These are phyloP conservation scores for Boloria euphrosyne DNA, from an alignment of 2,888 invertebrate species.

Conservation along the genomic window DNA sequence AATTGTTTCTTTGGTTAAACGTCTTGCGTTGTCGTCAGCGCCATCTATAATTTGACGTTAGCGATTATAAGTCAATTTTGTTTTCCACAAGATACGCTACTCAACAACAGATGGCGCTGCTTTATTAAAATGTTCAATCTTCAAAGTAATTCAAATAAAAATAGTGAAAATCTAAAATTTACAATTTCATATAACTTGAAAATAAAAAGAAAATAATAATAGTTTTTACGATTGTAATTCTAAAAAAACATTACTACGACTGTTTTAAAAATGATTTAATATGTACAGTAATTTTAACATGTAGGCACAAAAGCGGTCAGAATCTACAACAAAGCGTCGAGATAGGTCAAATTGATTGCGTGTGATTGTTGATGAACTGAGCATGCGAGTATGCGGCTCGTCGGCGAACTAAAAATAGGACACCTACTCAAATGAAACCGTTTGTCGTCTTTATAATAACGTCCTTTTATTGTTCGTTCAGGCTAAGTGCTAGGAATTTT, in stretches of 20 bases:
- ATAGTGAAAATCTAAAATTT: conserved; percentile 27
- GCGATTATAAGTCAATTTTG: neutral
- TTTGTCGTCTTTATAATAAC: conserved; percentile 38
- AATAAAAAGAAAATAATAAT: neutral
- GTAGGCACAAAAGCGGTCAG: conserved; percentile 16
- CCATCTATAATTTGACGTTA: conserved; percentile 42
- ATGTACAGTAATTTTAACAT: too few species aligned
- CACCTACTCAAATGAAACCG: conserved; percentile 33
- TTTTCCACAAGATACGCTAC: conserved; percentile 46
- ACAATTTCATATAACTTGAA: conserved; percentile 22
- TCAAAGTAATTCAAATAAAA: neutral
- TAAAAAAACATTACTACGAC: too few species aligned
- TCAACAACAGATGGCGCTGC: conserved; percentile 59
- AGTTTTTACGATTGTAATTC: too few species aligned
- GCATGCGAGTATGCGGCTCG: conserved; percentile 48
- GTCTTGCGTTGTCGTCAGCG: conserved; percentile 17
- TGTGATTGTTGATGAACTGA: conserved; percentile 61
- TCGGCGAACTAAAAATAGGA: conserved; percentile 71
- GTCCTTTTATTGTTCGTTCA: conserved; percentile 31
- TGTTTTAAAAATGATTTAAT: too few species aligned
- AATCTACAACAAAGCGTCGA: conserved; percentile 54
- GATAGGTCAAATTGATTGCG: conserved; percentile 76
- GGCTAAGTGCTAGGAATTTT: conserved; percentile 7
- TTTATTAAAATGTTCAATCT: neutral
- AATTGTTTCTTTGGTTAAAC: too few species aligned